Evolutionary conservation across 2,888 invertebrate genomes (phyloP), one percentile per base, ranked within the genome.

Genomic region (Dynastes grantii): DNA sequence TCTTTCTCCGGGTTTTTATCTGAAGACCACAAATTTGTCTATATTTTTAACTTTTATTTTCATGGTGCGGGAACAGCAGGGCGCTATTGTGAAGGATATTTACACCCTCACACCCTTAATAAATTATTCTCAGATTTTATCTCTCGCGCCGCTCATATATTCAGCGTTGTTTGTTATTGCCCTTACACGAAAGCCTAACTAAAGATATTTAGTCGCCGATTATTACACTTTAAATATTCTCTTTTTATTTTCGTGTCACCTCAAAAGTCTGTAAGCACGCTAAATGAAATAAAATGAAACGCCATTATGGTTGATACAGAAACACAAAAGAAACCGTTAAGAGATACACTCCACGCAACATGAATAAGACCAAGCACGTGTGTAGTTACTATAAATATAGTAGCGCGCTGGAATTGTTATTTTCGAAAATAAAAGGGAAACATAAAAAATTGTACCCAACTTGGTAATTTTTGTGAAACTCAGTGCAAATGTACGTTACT

Each of bases 91-190:
- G 84, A 81, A 84, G 85, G 86, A 87, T 87, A 88, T 88, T 88
- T 88, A 87, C 87, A 87, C 88, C 87, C 87, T 86, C 86, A 84
- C 85, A 85, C 85, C 85, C 84, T 84, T 85, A 83, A 88, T 88
- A 88, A 88, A 88, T 88, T 86, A 87, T 83, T 81, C 73, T 78
- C 83, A 79, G 85, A 85, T 86, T 84, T 85, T 83, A 85, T 86
- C 85, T 85, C 84, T 58, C 73, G 37, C 58, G 58, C 73, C 58
- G 73, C 73, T 73, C 73, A 73, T 73, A 73, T 73, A 73, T 73
- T 73, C 73, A 58, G 40, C 58, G 58, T 73, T 73, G 58, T 73
- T 73, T 73, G 73, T 73, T 73, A 73, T 73, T 73, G 73, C 73
- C 37, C 22, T 27, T 73, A 45, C 73, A 16, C 37, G 73, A 58